These are phyloP conservation scores for Musca domestica DNA, from an alignment of 1,140 invertebrate genomes.

Conservation along the genomic window DNA sequence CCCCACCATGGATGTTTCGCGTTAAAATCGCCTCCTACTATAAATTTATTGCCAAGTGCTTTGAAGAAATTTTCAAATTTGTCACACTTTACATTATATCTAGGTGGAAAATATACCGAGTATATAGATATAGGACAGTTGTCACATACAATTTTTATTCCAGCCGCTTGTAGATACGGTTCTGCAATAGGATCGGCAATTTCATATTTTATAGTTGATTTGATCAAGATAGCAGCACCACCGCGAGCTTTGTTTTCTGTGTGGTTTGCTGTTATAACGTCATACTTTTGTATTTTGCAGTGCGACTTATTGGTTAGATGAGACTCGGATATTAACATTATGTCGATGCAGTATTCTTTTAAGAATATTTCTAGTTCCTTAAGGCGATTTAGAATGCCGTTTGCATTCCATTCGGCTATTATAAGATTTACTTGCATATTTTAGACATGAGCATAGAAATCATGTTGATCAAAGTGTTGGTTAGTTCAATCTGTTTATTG, in stretches of 20 bases:
- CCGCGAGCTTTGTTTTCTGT: conserved; percentile 13
- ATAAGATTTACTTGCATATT: conserved; percentile 4
- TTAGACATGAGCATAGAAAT: not conserved
- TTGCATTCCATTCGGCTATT: conserved; percentile 24
- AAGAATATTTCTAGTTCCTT: conserved; percentile 3
- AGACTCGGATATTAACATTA: conserved; percentile 11
- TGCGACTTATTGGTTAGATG: conserved; percentile 1
- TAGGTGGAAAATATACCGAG: not conserved
- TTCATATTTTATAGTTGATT: not conserved
- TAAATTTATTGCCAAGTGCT: not conserved
- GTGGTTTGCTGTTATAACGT: conserved; percentile 2
- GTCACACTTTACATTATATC: not conserved
- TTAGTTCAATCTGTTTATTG: not conserved
- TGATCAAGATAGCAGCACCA: not conserved
- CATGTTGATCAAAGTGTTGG: conserved; percentile 1
- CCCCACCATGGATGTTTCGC: not conserved
- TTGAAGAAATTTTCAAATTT: not conserved
- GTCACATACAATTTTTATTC: not conserved
- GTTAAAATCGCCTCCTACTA: not conserved
- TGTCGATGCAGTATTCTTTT: not conserved
- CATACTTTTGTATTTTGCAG: not conserved
- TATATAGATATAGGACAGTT: not conserved
- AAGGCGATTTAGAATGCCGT: not conserved
- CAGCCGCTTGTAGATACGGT: not conserved
- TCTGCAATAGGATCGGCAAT: not conserved